Base-by-base conservation (phyloP, 2,797 vertebrate species). In the Rhodeus uyekii region DNA sequence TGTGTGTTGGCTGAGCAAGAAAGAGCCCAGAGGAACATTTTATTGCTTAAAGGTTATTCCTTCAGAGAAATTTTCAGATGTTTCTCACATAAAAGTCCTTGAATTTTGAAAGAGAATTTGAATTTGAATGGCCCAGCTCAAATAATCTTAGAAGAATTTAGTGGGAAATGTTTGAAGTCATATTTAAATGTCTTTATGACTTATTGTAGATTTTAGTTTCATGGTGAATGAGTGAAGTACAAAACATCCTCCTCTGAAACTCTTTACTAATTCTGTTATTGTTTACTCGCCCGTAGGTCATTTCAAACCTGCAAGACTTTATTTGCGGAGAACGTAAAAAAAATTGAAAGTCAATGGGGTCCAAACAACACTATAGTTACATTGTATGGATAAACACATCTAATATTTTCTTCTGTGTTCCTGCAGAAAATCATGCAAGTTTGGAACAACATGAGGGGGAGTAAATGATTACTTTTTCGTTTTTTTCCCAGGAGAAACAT, bases 1-100 rank as follows among this genome's bases (percentile, higher is more conserved):
- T 42, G 19, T 71, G 64, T 32, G n/a, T 44, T 67, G 55, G 27
- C 44, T 85, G 53, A 38, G 73, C 86, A 84, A 36, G 60, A 85
- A 76, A 87, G 83, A 73, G 50, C 29, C 8, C 27, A 16, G 27
- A 61, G 42, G 53, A 72, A 38, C 44, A 44, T 32, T 61, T 29
- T 61, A 76, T 19, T 29, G 73, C 19, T 50, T 2, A n/a, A 72
- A 72, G 36, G 38, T 8, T 76, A 44, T 44, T 76, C 5, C 32
- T 42, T 76, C 19, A 24, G 22, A 73, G 1, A 50, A n/a, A n/a
- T n/a, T 72, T 50, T 50, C 46, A 53, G 19, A 36, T 53, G 5
- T 73, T 32, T 29, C 32, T 32, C 18, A 48, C 5, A 71, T 48
- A 2, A 48, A 71, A 14, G 13, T 71, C 44, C 1, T 48, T 71